Percentiles rank a stretch among this genome's conserved stretches.
These are phyloP conservation scores for Drosophila lutescens DNA, from an alignment of 2,888 invertebrate species.

Conservation along the genomic window DNA sequence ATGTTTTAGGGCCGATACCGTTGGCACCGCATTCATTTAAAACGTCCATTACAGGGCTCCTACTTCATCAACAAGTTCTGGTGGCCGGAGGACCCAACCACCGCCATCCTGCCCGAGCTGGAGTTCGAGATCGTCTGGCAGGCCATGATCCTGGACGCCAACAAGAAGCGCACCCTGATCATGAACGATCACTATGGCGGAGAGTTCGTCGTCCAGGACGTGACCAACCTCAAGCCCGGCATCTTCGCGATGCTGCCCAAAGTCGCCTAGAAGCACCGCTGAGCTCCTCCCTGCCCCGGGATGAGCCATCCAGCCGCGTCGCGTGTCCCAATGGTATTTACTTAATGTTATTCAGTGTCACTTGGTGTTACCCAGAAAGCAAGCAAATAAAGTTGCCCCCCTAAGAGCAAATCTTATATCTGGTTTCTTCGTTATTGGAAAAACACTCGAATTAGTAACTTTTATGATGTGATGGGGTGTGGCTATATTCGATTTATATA, in stretches of 20 bases:
- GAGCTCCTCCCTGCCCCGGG: not conserved
- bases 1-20: constrained; percentile 57
- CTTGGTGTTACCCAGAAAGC: constrained; percentile 22
- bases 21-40: constrained; percentile 38
- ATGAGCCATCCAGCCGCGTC: constrained; percentile 20
- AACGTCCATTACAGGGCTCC: constrained; percentile 77
- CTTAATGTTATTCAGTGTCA: constrained; percentile 21
- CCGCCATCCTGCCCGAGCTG: constrained; percentile 74
- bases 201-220: constrained; percentile 74
- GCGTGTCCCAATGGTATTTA: constrained; percentile 64
- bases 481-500: no score
- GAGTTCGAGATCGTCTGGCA: constrained; percentile 72
- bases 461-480: no score
- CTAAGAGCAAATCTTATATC: constrained; percentile 11
- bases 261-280: constrained; percentile 32
- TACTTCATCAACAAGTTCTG: constrained; percentile 81
- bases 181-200: constrained; percentile 76
- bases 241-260: constrained; percentile 76
- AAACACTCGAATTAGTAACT: no score
- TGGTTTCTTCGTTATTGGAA: no score
- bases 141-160: constrained; percentile 70
- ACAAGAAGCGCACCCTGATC: constrained; percentile 69
- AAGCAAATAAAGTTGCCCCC: constrained; percentile 57
- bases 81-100: constrained; percentile 82
- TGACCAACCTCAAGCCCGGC: constrained; percentile 71